Percentiles rank a stretch among this genome's conserved stretches.
Conservation (phyloP, 2,797 vertebrate species). For the Gorsachius magnificus region DNA sequence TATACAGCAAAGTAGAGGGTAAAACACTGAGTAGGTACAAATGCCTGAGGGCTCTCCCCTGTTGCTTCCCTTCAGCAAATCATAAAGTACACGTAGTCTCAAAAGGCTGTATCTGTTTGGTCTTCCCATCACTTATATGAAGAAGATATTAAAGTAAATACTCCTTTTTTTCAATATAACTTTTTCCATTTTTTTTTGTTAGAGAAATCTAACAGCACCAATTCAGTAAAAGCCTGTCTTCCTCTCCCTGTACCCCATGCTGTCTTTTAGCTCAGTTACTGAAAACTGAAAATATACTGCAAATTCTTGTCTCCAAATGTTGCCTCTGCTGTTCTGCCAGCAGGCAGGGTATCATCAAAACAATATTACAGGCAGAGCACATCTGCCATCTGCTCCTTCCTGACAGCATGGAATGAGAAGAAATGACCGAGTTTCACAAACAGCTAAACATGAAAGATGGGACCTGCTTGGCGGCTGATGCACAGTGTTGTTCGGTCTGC, state of each 20-base stretch:
- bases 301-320: conserved; percentile 25
- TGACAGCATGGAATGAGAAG: conserved; percentile 43
- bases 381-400: conserved; percentile 54
- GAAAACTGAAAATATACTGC: neutral
- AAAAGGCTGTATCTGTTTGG: neutral
- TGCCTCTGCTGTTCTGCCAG: conserved; percentile 1
- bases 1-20: neutral
- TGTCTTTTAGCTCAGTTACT: neutral
- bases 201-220: neutral
- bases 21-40: neutral
- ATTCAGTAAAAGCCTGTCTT: neutral
- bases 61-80: neutral
- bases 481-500: neutral
- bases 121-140: neutral
- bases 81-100: neutral
- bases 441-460: conserved; percentile 48
- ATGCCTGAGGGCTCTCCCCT: neutral
- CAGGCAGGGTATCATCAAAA: conserved; percentile 24
- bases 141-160: neutral
- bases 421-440: conserved; percentile 32
- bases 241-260: neutral
- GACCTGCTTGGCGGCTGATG: conserved; percentile 23
- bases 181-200: neutral
- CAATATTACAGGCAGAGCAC: conserved; percentile 26
- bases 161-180: neutral